Evolutionary conservation across 2,797 vertebrate genomes (phyloP).

Genomic region (Chromobotia macracanthus): DNA sequence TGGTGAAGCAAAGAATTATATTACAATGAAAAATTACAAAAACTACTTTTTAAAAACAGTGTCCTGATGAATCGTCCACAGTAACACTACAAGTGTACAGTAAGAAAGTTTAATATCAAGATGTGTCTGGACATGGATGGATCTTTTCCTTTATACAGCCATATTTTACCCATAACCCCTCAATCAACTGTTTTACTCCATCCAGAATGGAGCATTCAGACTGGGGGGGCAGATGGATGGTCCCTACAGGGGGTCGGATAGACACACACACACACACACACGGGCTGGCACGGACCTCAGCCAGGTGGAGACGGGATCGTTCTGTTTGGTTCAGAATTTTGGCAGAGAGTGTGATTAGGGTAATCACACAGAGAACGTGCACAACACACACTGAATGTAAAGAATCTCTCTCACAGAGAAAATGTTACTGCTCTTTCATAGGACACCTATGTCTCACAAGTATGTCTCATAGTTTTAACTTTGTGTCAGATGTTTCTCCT

Average conservation of each 20-base stretch:
- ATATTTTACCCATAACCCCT: conserved; percentile 12
- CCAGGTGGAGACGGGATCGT: conserved; percentile 53
- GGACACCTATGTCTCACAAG: too few species aligned
- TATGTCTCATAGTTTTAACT: too few species aligned
- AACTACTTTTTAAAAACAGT: too few species aligned
- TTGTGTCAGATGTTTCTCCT: too few species aligned
- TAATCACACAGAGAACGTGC: conserved; percentile 51
- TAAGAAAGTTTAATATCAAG: too few species aligned
- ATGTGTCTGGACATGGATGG: not conserved
- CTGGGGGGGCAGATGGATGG: conserved; percentile 31
- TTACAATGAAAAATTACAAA: too few species aligned
- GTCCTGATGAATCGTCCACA: too few species aligned
- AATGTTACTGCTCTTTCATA: not conserved
- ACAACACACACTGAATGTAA: conserved; percentile 43
- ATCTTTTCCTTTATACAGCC: not conserved
- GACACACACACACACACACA: not conserved
- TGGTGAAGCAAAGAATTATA: too few species aligned
- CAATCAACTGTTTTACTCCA: conserved; percentile 10
- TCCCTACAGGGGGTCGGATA: not conserved
- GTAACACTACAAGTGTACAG: too few species aligned
- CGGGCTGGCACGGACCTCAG: conserved; percentile 31
- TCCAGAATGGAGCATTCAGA: not conserved
- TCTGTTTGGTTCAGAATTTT: conserved; percentile 59
- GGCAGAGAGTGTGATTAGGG: conserved; percentile 57
- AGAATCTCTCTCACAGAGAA: conserved; percentile 4